Evolutionary conservation across 2,797 vertebrate genomes (phyloP).

Genomic region (Labeo calbasu): DNA sequence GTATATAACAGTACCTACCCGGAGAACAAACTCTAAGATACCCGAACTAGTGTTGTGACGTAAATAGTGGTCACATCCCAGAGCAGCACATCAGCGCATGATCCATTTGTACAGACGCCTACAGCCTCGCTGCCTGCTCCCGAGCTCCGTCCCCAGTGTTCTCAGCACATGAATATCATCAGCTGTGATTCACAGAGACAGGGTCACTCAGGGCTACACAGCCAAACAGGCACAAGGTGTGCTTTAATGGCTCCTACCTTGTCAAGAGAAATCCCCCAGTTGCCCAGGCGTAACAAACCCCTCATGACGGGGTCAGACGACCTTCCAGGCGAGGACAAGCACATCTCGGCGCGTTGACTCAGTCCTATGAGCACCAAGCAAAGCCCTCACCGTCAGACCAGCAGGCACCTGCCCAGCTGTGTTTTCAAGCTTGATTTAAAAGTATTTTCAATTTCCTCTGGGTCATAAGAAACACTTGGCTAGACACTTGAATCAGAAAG

Average conservation of each 20-base stretch:
- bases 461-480: slow-evolving; percentile 27
- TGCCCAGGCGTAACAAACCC: slow-evolving; percentile 43
- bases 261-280: slow-evolving; percentile 59
- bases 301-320: slow-evolving; percentile 52
- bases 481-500: background rate
- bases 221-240: slow-evolving; percentile 44
- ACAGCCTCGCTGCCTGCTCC: slow-evolving; percentile 26
- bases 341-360: slow-evolving; percentile 34
- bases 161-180: slow-evolving; percentile 49
- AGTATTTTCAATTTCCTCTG: slow-evolving; percentile 26
- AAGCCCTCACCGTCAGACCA: slow-evolving; percentile 12
- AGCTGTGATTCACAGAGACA: slow-evolving; percentile 56
- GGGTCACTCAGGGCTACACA: slow-evolving; percentile 38
- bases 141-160: slow-evolving; percentile 23
- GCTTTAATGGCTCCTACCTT: slow-evolving; percentile 63
- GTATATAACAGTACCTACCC: background rate
- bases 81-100: slow-evolving; percentile 17
- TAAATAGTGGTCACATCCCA: background rate
- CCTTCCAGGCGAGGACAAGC: slow-evolving; percentile 42
- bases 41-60: background rate
- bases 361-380: background rate
- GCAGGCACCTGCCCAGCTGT: slow-evolving; percentile 15
- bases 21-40: slow-evolving; percentile 9
- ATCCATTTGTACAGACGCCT: slow-evolving; percentile 47
- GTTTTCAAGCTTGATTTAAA: slow-evolving; percentile 31